These are phyloP conservation scores for Tolypeutes matacus DNA, from an alignment of 2,797 vertebrate species.

Conservation along the genomic window DNA sequence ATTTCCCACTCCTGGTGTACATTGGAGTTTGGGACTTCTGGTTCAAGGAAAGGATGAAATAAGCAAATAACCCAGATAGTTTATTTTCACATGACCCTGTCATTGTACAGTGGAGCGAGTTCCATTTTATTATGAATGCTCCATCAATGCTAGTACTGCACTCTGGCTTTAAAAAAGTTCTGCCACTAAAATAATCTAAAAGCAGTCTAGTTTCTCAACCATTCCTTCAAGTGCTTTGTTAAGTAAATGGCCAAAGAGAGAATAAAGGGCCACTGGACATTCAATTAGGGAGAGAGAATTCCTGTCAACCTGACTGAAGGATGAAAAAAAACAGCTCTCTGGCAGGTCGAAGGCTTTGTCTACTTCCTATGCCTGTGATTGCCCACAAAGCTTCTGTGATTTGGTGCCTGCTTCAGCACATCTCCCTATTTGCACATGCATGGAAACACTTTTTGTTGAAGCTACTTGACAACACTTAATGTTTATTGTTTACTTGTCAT, in stretches of 20 bases:
- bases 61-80: neutral
- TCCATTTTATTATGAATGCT: constrained; percentile 38
- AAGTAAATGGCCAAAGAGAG: neutral
- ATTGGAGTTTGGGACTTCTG: constrained; percentile 25
- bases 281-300: constrained; percentile 63
- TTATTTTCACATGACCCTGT: constrained; percentile 48
- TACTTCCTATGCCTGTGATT: constrained; percentile 48
- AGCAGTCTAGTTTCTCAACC: neutral
- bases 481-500: constrained; percentile 82
- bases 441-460: constrained; percentile 78
- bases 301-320: constrained; percentile 48
- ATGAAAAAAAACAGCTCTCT: constrained; percentile 40
- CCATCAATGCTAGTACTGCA: neutral
- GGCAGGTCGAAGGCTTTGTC: constrained; percentile 57
- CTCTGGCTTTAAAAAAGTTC: constrained; percentile 26
- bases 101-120: neutral
- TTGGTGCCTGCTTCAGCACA: neutral
- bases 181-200: neutral
- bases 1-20: neutral
- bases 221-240: constrained; percentile 46
- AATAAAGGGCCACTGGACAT: neutral
- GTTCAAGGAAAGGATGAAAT: constrained; percentile 10
- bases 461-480: constrained; percentile 76
- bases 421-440: constrained; percentile 69
- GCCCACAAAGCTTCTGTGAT: constrained; percentile 39